A percentile compares a stretch with the other conserved stretches of the same genome.
phyloP scores from a whole-genome alignment of 1,140 invertebrate species.

The Cherax destructor region DNA sequence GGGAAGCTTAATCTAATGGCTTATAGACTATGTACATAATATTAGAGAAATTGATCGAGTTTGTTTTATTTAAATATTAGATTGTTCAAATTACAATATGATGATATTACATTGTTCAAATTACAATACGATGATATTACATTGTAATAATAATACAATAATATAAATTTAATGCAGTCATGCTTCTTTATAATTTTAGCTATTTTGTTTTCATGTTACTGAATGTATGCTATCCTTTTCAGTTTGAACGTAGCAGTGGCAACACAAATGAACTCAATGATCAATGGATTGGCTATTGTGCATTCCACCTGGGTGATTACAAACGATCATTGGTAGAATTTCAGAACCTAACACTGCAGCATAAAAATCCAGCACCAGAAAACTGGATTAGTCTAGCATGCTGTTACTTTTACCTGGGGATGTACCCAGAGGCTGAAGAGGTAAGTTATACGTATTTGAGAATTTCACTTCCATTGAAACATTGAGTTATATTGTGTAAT shows the following conservation, averaged over 20 bases:
- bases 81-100: too few relatives aligned
- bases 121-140: too few relatives aligned
- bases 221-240: conserved; percentile 2
- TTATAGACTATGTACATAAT: too few relatives aligned
- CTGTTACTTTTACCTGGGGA: conserved; percentile 96
- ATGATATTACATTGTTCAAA: too few relatives aligned
- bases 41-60: too few relatives aligned
- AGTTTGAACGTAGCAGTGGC: conserved; percentile 79
- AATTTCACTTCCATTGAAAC: not conserved
- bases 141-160: too few relatives aligned
- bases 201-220: too few relatives aligned
- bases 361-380: conserved; percentile 69
- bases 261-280: conserved; percentile 81
- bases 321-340: conserved; percentile 80
- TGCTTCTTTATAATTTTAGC: too few relatives aligned
- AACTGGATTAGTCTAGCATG: conserved; percentile 90
- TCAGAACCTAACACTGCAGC: conserved; percentile 69
- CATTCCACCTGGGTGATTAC: conserved; percentile 96
- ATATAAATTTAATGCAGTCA: too few relatives aligned
- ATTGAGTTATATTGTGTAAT: not conserved
- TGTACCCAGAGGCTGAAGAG: conserved; percentile 82
- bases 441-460: conserved; percentile 69
- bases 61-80: too few relatives aligned
- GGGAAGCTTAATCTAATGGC: too few relatives aligned
- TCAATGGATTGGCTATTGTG: conserved; percentile 94